Evolutionary conservation across 2,888 invertebrate species (phyloP).

Genomic region (Acrocyrtus sp.): DNA sequence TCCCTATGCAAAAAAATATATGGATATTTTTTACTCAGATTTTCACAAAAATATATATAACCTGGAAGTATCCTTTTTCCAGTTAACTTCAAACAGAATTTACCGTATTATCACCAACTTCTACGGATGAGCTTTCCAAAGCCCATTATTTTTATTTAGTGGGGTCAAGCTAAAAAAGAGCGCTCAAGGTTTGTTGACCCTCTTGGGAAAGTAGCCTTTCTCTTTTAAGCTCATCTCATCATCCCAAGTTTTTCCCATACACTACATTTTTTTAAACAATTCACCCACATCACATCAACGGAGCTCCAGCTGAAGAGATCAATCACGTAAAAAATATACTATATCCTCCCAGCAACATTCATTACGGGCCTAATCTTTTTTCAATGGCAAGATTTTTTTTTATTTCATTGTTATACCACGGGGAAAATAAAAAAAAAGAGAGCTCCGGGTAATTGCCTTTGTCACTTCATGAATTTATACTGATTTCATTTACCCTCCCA

Average conservation of each 20-base stretch:
- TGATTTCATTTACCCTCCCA: background rate
- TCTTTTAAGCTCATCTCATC: background rate
- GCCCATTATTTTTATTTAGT: background rate
- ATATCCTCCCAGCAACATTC: conserved; percentile 1
- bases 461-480: conserved; percentile 48
- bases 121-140: background rate
- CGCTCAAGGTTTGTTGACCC: background rate
- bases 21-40: too few relatives aligned
- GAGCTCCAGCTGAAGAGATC: conserved; percentile 15
- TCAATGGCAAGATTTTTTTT: background rate
- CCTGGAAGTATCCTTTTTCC: too few relatives aligned
- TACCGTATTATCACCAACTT: too few relatives aligned
- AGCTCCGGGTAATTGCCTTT: conserved; percentile 53
- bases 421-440: conserved; percentile 10
- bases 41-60: too few relatives aligned
- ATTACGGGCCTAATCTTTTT: background rate
- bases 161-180: conserved; percentile 10
- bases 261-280: background rate
- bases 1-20: background rate
- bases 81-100: too few relatives aligned
- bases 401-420: background rate
- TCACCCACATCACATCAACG: background rate
- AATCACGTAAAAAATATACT: conserved; percentile 24
- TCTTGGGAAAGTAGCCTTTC: background rate
- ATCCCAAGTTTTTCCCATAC: background rate